Conservation (phyloP, 2,888 invertebrate genomes). For the Andrena minutula region DNA sequence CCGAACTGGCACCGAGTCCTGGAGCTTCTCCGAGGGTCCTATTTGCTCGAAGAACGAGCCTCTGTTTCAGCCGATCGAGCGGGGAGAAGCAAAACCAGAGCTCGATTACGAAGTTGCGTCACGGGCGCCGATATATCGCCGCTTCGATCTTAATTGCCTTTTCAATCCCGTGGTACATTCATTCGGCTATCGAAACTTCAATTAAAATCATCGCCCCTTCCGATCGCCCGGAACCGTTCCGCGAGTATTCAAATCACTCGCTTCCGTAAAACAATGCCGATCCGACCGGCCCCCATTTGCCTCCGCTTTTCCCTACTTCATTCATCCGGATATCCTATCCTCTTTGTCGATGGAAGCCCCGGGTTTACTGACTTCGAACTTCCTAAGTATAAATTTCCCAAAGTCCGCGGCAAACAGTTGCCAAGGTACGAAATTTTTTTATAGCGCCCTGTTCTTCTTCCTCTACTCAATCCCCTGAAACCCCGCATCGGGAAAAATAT, state of each 20-base stretch:
- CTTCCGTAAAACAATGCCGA: slow-evolving; percentile 34
- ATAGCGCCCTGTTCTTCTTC: too few relatives aligned
- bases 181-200: slow-evolving; percentile 62
- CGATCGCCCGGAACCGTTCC: slow-evolving; percentile 38
- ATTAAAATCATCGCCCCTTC: slow-evolving; percentile 58
- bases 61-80: background rate
- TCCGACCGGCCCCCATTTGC: slow-evolving; percentile 28
- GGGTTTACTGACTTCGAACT: too few relatives aligned
- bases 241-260: slow-evolving; percentile 38
- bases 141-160: slow-evolving; percentile 63
- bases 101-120: slow-evolving; percentile 47
- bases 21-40: slow-evolving; percentile 5
- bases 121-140: slow-evolving; percentile 53
- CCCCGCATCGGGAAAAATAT: too few relatives aligned
- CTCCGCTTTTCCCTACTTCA: slow-evolving; percentile 1
- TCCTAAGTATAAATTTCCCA: too few relatives aligned
- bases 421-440: too few relatives aligned
- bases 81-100: slow-evolving; percentile 40
- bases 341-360: too few relatives aligned
- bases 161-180: slow-evolving; percentile 53
- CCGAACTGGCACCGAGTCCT: background rate
- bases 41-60: background rate
- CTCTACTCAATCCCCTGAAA: too few relatives aligned
- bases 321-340: background rate
- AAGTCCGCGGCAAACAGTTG: too few relatives aligned